Percentiles rank a stretch among this genome's conserved stretches.
phyloP scores from a whole-genome alignment of 2,797 vertebrate genomes.

The Hydrolagus colliei region DNA sequence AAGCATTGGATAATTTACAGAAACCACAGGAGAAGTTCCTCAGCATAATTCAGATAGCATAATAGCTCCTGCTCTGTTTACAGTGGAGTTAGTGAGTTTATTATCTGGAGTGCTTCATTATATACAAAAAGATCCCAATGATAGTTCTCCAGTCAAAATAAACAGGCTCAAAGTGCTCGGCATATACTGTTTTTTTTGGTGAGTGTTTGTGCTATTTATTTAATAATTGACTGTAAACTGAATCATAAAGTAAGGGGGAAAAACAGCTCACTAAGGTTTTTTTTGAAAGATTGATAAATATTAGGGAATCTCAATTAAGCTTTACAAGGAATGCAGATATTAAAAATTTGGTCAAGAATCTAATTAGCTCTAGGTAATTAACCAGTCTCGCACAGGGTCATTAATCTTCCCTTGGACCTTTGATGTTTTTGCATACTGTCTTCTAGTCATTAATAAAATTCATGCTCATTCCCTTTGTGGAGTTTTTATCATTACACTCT shows the following conservation, averaged over 20 bases:
- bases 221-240: constrained; percentile 76
- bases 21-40: constrained; percentile 61
- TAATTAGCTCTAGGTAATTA: constrained; percentile 99
- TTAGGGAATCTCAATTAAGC: constrained; percentile 97
- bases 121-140: constrained; percentile 64
- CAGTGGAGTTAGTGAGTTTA: constrained; percentile 68
- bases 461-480: constrained; percentile 97
- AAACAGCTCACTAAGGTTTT: constrained; percentile 65
- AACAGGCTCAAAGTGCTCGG: constrained; percentile 60
- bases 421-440: constrained; percentile 99
- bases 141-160: constrained; percentile 71
- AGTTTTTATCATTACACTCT: constrained; percentile 83
- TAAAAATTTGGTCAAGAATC: constrained; percentile 99
- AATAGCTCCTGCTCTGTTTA: constrained; percentile 71
- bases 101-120: constrained; percentile 74
- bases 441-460: constrained; percentile 99
- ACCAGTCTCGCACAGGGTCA: constrained; percentile 98
- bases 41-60: constrained; percentile 72
- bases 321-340: constrained; percentile 94
- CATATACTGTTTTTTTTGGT: constrained; percentile 54
- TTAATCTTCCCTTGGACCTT: constrained; percentile 99
- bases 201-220: constrained; percentile 68
- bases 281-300: constrained; percentile 98
- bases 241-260: constrained; percentile 64
- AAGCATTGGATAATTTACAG: constrained; percentile 54